Base-by-base conservation (phyloP, 2,888 invertebrate genomes). In the Nomada ruficornis region DNA sequence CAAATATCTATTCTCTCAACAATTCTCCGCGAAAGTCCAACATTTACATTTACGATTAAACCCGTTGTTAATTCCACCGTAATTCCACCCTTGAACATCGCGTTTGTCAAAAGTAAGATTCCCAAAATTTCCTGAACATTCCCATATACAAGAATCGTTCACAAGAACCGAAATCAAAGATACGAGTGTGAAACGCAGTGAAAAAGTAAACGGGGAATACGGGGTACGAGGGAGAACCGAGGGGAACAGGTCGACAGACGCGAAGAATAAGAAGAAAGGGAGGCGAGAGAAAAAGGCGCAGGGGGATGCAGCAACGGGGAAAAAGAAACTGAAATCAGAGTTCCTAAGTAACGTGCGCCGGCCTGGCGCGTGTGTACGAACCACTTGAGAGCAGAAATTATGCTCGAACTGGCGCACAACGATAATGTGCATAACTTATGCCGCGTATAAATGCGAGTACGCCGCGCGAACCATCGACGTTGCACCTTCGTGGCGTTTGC, bases 361-460 rank as follows among this genome's bases (percentile, higher is more conserved):
- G 26, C 44, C 50, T 65, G 73, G 77, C 63, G 59, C 67, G 83
- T 70, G 74, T 70, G 57, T 78, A 63, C 73, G 83, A 26, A 72
- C 78, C 78, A 78, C 83, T 82, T 64, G 80, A 62, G 77, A 77
- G 74, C 67, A 74, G 75, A 88, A 88, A 79, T 87, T 84, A 84
- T 77, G 82, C 75, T 44, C 79, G 79, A 74, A 76, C 71, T 64
- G 78, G 81, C 85, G 78, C 79, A 79, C 77, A 80, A 77, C 75
- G 87, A 82, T 87, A 87, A 85, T 83, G 80, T 84, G 85, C 82
- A 79, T 83, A 87, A 87, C 71, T 80, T 84, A 81, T 79, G 83
- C 69, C 69, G 74, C 77, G 62, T 83, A 67, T 79, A 75, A 20
- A 71, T 75, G 59, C 77, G 69, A 63, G 82, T 71, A 73, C 67